phyloP scores from a whole-genome alignment of 1,140 invertebrate genomes.

The Penaeus indicus region DNA sequence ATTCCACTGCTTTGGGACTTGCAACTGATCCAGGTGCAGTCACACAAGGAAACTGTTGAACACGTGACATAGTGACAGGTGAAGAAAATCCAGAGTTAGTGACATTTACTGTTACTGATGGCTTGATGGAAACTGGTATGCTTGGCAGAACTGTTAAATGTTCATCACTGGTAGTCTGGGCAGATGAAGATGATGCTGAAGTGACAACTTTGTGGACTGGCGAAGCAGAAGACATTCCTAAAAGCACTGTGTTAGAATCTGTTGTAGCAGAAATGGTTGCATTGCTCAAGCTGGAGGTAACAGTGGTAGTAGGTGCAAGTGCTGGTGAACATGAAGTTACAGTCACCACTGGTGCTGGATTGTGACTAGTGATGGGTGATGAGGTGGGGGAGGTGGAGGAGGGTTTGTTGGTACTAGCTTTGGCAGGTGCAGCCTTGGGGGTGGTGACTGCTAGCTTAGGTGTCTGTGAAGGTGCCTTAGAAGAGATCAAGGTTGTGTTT shows the following conservation, averaged over 20 bases:
- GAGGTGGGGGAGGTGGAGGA: constrained; percentile 9
- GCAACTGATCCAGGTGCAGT: constrained; percentile 41
- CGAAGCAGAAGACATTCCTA: constrained; percentile 22
- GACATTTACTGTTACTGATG: constrained; percentile 49
- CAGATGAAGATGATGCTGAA: constrained; percentile 15
- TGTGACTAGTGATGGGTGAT: constrained; percentile 20
- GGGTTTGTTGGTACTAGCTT: constrained; percentile 27
- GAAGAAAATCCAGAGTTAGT: constrained; percentile 26
- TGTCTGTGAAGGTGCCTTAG: constrained; percentile 47
- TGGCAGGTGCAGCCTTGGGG: constrained; percentile 26
- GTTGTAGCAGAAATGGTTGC: not conserved
- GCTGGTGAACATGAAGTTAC: constrained; percentile 33
- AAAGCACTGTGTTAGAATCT: not conserved
- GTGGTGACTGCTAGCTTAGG: constrained; percentile 41
- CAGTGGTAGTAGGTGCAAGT: constrained; percentile 21
- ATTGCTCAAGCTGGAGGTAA: constrained; percentile 23
- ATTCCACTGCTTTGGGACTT: constrained; percentile 41
- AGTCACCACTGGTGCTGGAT: constrained; percentile 21
- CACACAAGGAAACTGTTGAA: constrained; percentile 40
- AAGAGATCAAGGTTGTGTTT: constrained; percentile 19
- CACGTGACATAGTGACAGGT: constrained; percentile 15
- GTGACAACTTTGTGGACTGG: constrained; percentile 18
- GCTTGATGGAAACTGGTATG: constrained; percentile 45
- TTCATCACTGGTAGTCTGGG: constrained; percentile 39
- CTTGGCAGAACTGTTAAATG: constrained; percentile 47